A percentile compares a stretch with the other conserved stretches of the same genome.
phyloP scores from a whole-genome alignment of 2,113 vertebrate genomes.

The Peromyscus leucopus region DNA sequence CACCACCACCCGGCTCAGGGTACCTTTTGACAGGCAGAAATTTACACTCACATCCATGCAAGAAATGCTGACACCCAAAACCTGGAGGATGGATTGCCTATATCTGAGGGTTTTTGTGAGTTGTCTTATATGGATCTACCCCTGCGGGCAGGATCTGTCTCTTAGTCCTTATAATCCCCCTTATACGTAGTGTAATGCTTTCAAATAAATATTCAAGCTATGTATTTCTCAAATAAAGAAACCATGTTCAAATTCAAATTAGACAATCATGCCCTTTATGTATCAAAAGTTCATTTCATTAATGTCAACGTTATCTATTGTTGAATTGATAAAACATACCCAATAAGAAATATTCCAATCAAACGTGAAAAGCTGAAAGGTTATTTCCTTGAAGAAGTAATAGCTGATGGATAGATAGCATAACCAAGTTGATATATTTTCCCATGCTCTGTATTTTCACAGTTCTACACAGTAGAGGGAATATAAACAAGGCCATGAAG shows the following conservation, averaged over 20 bases:
- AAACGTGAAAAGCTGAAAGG: not conserved
- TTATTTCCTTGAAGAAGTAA: not conserved
- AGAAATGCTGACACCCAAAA: not conserved
- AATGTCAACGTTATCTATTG: constrained; percentile 1
- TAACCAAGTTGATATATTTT: not conserved
- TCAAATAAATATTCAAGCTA: not conserved
- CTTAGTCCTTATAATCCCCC: not conserved
- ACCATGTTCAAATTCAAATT: not conserved
- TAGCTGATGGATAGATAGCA: not conserved
- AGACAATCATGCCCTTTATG: not conserved
- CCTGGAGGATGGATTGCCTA: not conserved
- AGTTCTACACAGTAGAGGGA: not conserved
- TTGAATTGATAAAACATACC: not conserved
- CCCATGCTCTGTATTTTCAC: not conserved
- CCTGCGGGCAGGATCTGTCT: not conserved
- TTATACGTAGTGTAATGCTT: not conserved
- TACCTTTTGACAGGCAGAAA: not conserved
- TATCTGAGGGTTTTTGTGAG: not conserved
- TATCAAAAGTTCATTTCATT: not conserved
- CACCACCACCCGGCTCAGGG: too few species aligned
- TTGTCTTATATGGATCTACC: not conserved
- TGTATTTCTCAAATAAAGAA: constrained; percentile 30
- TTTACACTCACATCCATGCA: not conserved
- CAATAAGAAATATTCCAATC: not conserved
- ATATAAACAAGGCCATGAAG: not conserved